Evolutionary conservation across 2,113 vertebrate genomes (phyloP), one percentile per base, ranked within the genome.

Genomic region (Microcebus tavaratra): DNA sequence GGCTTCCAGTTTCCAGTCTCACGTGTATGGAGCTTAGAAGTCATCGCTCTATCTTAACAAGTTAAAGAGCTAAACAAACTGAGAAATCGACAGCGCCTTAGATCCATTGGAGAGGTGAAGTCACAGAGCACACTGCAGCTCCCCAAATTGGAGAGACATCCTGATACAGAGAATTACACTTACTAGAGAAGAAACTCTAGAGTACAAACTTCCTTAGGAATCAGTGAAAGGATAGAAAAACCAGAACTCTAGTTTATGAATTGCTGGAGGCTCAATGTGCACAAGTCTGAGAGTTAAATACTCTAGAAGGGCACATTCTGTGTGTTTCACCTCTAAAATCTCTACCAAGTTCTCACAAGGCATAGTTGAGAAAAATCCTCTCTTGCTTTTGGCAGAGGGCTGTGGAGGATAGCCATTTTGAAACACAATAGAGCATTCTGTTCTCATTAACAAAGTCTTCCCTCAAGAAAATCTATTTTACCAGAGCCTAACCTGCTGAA

Each of bases 401-500:
- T 27, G 27, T 15, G 29, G 36, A 53, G 70, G 25, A 68, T 31
- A 85, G 80, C 45, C 8, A 61, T 45, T 53, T 63, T 63, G 48
- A 76, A 76, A 89, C 76, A 61, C 20, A 55, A 29, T 25, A 70
- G 61, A 65, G 36, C 3, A 50, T 55, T 81, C 59, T 94, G 27
- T 45, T 78, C 39, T 90, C 81, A 14, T 81, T 75, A 45, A 86
- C 27, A 87, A 76, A 12, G 13, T 50, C 59, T 82, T 7, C 20
- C 10, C 45, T 65, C 57, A 67, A 88, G 61, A 88, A 36, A 97
- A 79, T 72, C 39, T 57, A n/a, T 76, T 92, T 86, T 83, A 78
- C 27, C 5, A 39, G 36, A 48, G 13, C 6, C 6, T 82, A 70
- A 70, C 20, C 20, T 82, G n/a, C 25, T 50, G 20, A 45, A 53